Percentiles rank a stretch among this genome's conserved stretches.
phyloP scores from a whole-genome alignment of 2,888 invertebrate genomes.

The Oscheius sp. region DNA sequence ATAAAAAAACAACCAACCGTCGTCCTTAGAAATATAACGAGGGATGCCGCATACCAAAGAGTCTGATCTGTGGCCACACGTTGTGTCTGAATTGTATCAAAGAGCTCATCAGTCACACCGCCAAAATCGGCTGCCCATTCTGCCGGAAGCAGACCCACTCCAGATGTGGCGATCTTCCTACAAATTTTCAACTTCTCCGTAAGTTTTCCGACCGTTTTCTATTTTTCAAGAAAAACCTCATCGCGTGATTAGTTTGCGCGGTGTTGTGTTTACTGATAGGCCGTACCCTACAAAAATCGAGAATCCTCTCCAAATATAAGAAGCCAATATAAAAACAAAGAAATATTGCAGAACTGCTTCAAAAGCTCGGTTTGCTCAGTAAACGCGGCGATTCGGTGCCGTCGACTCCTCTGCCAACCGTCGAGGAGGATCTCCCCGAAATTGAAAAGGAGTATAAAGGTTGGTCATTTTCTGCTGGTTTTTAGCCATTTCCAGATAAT shows the following conservation, averaged over 20 bases:
- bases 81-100: conserved; percentile 44
- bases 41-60: conserved; percentile 33
- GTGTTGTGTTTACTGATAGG: too few relatives aligned
- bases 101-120: not conserved
- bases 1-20: not conserved
- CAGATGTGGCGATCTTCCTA: conserved; percentile 24
- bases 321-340: not conserved
- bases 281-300: not conserved
- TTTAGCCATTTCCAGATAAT: not conserved
- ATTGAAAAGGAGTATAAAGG: not conserved
- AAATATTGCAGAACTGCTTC: conserved; percentile 20
- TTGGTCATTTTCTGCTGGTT: too few relatives aligned
- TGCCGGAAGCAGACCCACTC: conserved; percentile 33
- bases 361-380: not conserved
- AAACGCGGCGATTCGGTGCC: not conserved
- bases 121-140: conserved; percentile 37
- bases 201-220: conserved; percentile 21
- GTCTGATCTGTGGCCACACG: conserved; percentile 47
- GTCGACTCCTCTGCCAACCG: not conserved
- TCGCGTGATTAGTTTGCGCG: not conserved
- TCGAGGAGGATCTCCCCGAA: not conserved
- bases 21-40: conserved; percentile 36
- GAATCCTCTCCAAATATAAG: not conserved
- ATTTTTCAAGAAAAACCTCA: not conserved
- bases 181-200: conserved; percentile 51